These are phyloP conservation scores for Actenoides lindsayi DNA, from an alignment of 2,113 vertebrate genomes.

Conservation along the genomic window DNA sequence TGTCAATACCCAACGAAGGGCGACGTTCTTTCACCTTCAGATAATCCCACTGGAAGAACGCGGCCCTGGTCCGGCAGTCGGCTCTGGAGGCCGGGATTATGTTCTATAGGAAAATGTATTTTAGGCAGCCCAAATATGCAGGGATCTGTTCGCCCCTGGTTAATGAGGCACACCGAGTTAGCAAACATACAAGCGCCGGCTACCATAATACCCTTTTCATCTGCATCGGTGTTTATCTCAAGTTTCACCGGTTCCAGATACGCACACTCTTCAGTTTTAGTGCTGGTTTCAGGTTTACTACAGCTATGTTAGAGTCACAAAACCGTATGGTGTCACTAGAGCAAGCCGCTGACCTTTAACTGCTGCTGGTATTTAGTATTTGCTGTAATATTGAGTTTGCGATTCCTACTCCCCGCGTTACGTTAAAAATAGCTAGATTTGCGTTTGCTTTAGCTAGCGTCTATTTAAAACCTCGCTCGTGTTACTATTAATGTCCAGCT, in stretches of 20 bases:
- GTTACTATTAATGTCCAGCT: slow-evolving; percentile 16
- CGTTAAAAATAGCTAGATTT: slow-evolving; percentile 44
- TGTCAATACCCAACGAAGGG: not conserved
- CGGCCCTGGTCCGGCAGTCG: not conserved
- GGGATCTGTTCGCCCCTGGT: not conserved
- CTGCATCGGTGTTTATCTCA: slow-evolving; percentile 12
- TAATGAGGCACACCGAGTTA: not conserved
- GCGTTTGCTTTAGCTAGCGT: not conserved
- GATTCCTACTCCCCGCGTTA: not conserved
- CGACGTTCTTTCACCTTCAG: not conserved
- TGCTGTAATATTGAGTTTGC: slow-evolving; percentile 2
- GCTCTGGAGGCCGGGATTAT: not conserved
- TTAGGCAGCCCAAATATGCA: not conserved
- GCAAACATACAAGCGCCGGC: not conserved
- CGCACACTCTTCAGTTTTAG: not conserved
- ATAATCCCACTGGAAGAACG: not conserved
- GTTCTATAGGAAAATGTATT: not conserved
- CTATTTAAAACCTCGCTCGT: not conserved
- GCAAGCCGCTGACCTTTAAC: slow-evolving; percentile 15
- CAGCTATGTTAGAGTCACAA: slow-evolving; percentile 6
- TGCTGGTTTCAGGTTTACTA: slow-evolving; percentile 36
- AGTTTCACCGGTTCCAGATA: slow-evolving; percentile 45
- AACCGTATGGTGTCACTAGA: not conserved
- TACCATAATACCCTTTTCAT: slow-evolving; percentile 1
- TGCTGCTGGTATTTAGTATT: not conserved